phyloP scores from a whole-genome alignment of 2,888 invertebrate genomes.

The Andrena bucephala region DNA sequence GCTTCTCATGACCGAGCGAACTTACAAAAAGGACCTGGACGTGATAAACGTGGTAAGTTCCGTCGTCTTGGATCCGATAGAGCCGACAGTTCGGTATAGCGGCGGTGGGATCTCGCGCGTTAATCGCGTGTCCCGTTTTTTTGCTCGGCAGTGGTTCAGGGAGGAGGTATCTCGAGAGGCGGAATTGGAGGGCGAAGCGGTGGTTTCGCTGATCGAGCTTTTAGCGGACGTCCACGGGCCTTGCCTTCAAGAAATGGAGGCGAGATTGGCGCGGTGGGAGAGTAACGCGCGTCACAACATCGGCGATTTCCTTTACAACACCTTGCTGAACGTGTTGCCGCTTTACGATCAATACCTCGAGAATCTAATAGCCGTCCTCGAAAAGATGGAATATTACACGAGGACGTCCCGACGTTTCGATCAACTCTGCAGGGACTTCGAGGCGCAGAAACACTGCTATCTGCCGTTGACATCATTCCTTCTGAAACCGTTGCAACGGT shows the following conservation, averaged over 20 bases:
- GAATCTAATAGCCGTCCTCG: conserved; percentile 91
- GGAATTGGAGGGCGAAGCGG: conserved; percentile 88
- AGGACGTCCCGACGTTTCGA: conserved; percentile 90
- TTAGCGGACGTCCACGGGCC: conserved; percentile 93
- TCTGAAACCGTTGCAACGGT: conserved; percentile 92
- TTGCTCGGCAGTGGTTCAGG: conserved; percentile 89
- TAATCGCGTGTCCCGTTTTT: conserved; percentile 29
- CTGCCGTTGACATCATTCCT: conserved; percentile 93
- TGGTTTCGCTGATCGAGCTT: conserved; percentile 88
- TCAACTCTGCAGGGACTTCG: conserved; percentile 91
- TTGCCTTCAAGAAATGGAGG: conserved; percentile 92
- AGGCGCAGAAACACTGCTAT: conserved; percentile 94
- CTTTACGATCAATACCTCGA: conserved; percentile 91
- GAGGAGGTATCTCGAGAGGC: conserved; percentile 89
- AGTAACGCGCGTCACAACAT: conserved; percentile 88
- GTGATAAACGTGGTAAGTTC: conserved; percentile 92
- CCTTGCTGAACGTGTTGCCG: conserved; percentile 87
- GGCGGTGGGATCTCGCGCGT: not conserved
- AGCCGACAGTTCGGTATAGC: not conserved
- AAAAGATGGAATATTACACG: conserved; percentile 92
- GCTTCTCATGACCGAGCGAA: conserved; percentile 97
- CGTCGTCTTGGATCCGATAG: too few relatives aligned
- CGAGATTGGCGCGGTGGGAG: conserved; percentile 91
- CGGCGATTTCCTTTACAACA: conserved; percentile 91
- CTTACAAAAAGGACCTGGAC: conserved; percentile 97